Evolutionary conservation across 2,113 vertebrate genomes (phyloP).

Genomic region (Xenopus tropicalis): DNA sequence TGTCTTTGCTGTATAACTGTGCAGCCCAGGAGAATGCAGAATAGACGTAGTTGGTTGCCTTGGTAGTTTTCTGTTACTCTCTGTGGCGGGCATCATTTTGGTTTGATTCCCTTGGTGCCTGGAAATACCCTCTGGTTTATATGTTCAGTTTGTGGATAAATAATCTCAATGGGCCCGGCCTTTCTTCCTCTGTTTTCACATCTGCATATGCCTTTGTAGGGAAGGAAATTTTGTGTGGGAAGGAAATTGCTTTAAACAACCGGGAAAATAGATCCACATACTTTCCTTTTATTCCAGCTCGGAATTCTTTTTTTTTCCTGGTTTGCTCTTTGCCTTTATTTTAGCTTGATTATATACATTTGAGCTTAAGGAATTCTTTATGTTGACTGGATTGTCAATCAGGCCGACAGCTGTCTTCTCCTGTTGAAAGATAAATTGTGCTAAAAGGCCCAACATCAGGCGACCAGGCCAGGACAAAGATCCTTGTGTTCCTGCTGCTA

Average conservation of each 20-base stretch:
- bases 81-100: too few relatives aligned
- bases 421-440: slow-evolving; percentile 25
- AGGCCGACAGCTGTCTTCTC: slow-evolving; percentile 20
- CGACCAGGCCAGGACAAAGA: slow-evolving; percentile 12
- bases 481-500: slow-evolving; percentile 7
- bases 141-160: slow-evolving; percentile 22
- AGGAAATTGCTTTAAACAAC: slow-evolving; percentile 22
- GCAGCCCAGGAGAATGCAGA: too few relatives aligned
- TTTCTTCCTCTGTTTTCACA: slow-evolving; percentile 16
- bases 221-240: slow-evolving; percentile 16
- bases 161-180: background rate
- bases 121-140: slow-evolving; percentile 5
- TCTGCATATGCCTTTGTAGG: slow-evolving; percentile 7
- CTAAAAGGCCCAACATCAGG: slow-evolving; percentile 1
- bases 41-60: too few relatives aligned
- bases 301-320: slow-evolving; percentile 14
- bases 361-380: slow-evolving; percentile 27
- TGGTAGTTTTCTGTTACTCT: too few relatives aligned
- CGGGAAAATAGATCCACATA: background rate
- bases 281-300: slow-evolving; percentile 27
- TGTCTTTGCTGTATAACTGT: too few relatives aligned
- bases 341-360: slow-evolving; percentile 30
- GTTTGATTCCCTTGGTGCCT: background rate
- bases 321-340: slow-evolving; percentile 21
- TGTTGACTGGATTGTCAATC: slow-evolving; percentile 23